Evolutionary conservation across 2,797 vertebrate genomes (phyloP).

Genomic region (Nannoperca obscura): DNA sequence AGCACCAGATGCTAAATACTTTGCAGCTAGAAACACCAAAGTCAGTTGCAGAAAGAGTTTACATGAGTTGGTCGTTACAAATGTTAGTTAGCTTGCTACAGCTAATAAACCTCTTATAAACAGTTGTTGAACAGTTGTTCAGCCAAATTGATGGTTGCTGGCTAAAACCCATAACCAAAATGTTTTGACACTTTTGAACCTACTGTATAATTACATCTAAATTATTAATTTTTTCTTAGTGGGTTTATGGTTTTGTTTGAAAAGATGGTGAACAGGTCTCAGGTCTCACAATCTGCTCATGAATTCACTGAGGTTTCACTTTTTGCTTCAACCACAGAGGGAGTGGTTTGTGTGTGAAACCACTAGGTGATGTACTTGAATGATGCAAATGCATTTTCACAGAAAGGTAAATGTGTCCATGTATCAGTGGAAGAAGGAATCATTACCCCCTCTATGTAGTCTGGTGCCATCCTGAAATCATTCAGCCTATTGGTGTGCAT

Average conservation of each 20-base stretch:
- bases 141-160: no score
- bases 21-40: no score
- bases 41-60: no score
- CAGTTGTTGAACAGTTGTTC: no score
- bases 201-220: not conserved
- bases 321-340: not conserved
- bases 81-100: not conserved
- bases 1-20: no score
- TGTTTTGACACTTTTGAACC: not conserved
- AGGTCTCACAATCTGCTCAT: not conserved
- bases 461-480: slow-evolving; percentile 23
- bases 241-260: not conserved
- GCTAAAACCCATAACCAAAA: not conserved
- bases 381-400: not conserved
- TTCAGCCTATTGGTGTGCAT: not conserved
- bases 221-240: not conserved
- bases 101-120: no score
- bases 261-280: not conserved
- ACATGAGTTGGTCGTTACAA: no score
- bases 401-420: slow-evolving; percentile 26
- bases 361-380: not conserved
- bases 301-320: not conserved
- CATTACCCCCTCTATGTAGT: slow-evolving; percentile 20
- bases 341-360: not conserved
- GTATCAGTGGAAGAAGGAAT: slow-evolving; percentile 52